These are phyloP conservation scores for Crypturellus tataupa DNA, from an alignment of 2,797 vertebrate genomes.

Conservation along the genomic window DNA sequence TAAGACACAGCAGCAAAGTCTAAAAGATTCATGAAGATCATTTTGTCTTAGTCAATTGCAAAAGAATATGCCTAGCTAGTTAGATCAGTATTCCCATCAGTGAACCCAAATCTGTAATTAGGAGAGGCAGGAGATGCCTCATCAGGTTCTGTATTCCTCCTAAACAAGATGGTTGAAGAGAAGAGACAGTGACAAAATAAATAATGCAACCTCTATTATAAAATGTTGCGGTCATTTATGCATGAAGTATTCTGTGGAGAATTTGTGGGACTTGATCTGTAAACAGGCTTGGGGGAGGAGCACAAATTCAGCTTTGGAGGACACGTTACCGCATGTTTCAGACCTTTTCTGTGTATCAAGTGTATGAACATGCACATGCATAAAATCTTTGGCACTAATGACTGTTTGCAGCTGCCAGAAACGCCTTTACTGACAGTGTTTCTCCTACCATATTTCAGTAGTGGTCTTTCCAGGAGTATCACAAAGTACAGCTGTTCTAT, in stretches of 20 bases:
- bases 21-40: not conserved
- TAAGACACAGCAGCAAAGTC: not conserved
- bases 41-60: not conserved
- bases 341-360: not conserved
- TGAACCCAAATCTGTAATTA: not conserved
- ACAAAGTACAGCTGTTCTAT: not conserved
- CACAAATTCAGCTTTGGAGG: not conserved
- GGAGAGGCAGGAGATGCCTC: not conserved
- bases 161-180: not conserved
- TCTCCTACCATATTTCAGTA: not conserved
- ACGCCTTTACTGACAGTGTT: not conserved
- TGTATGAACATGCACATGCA: not conserved
- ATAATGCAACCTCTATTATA: not conserved
- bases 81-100: not conserved
- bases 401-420: not conserved
- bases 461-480: not conserved
- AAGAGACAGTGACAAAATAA: not conserved
- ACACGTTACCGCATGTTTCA: not conserved
- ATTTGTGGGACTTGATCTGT: not conserved
- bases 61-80: not conserved
- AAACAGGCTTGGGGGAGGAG: not conserved
- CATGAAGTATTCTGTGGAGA: not conserved
- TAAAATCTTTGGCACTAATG: not conserved
- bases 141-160: not conserved
- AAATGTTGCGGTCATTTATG: not conserved